These are phyloP conservation scores for Caenorhabditis panamensis DNA, from an alignment of 2,888 invertebrate species.

Conservation along the genomic window DNA sequence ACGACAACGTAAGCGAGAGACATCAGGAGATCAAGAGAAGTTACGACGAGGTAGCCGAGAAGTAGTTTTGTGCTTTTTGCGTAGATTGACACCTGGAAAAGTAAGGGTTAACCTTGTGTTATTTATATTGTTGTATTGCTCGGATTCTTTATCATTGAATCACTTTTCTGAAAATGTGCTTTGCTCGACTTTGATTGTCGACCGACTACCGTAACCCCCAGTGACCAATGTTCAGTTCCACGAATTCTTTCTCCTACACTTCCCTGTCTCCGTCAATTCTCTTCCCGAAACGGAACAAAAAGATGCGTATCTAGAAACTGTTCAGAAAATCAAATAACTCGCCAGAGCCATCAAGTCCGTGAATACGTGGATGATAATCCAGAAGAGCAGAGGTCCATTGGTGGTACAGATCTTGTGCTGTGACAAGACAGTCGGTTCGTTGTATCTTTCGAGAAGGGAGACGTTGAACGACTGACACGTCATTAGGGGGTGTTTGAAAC, in stretches of 20 bases:
- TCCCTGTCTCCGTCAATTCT: not conserved
- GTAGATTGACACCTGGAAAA: slow-evolving; percentile 62
- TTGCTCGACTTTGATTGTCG: not conserved
- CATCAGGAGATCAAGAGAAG: slow-evolving; percentile 63
- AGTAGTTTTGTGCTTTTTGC: slow-evolving; percentile 59
- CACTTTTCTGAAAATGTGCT: not conserved
- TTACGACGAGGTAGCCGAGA: slow-evolving; percentile 60
- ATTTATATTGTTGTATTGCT: not conserved
- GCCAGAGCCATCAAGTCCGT: slow-evolving; percentile 66
- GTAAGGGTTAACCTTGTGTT: not conserved
- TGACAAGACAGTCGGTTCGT: slow-evolving; percentile 57
- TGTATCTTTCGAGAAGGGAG: slow-evolving; percentile 60
- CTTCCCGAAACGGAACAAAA: not conserved
- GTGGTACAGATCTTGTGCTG: slow-evolving; percentile 69
- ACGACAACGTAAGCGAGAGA: slow-evolving; percentile 66
- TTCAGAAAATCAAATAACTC: slow-evolving; percentile 14
- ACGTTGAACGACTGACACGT: slow-evolving; percentile 67
- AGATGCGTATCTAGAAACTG: slow-evolving; percentile 2
- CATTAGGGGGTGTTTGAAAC: slow-evolving; percentile 70
- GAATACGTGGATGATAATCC: slow-evolving; percentile 69
- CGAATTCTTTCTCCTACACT: too few relatives aligned
- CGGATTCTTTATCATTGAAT: not conserved
- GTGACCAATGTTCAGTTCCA: not conserved
- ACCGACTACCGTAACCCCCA: slow-evolving; percentile 2
- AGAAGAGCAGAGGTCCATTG: slow-evolving; percentile 66